Percentiles rank a stretch among this genome's conserved stretches.
phyloP scores from a whole-genome alignment of 2,797 vertebrate species.

The Anisognathus igniventris region DNA sequence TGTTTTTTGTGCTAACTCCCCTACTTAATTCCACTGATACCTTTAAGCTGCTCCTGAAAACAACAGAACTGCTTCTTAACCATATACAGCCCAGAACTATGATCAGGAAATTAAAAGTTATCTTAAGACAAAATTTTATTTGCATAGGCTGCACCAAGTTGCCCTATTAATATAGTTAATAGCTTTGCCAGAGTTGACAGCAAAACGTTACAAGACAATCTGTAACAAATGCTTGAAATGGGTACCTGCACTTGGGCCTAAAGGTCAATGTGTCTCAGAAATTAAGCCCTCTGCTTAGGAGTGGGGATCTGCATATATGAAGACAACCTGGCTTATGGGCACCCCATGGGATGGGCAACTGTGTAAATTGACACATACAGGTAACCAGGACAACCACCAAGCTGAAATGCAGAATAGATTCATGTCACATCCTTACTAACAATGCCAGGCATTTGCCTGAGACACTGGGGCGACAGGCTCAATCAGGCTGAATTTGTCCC shows the following conservation, averaged over 20 bases:
- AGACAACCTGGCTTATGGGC: not conserved
- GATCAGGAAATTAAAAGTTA: not conserved
- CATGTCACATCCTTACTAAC: not conserved
- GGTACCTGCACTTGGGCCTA: not conserved
- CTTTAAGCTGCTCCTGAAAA: not conserved
- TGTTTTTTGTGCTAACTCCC: not conserved
- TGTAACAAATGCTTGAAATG: not conserved
- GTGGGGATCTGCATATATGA: not conserved
- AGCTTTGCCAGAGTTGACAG: not conserved
- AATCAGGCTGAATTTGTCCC: not conserved
- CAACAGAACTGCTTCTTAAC: not conserved
- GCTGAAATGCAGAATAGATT: not conserved
- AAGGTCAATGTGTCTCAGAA: not conserved
- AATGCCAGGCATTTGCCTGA: not conserved
- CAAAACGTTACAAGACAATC: not conserved
- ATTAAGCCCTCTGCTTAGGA: not conserved
- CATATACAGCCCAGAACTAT: not conserved
- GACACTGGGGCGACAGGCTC: accelerated
- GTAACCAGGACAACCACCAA: not conserved
- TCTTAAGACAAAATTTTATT: not conserved
- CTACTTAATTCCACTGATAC: not conserved
- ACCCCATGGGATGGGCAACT: accelerated
- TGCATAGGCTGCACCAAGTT: not conserved
- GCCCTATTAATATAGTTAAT: not conserved
- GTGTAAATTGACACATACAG: not conserved